These are phyloP conservation scores for Cathartes aura DNA, from an alignment of 2,113 vertebrate genomes.

Conservation along the genomic window DNA sequence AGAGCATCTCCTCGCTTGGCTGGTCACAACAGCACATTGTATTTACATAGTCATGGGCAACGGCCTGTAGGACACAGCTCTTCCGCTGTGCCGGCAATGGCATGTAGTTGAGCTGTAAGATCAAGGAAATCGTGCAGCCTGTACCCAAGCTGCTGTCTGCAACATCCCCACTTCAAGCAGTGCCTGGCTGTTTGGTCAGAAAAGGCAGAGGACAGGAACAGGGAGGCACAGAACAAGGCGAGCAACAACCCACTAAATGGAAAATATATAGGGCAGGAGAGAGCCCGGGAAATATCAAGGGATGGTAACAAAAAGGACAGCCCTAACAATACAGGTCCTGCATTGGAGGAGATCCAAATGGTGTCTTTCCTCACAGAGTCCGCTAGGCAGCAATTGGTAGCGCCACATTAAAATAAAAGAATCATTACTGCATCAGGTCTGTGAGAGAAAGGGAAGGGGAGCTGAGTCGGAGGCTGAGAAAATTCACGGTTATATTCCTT, in stretches of 20 bases:
- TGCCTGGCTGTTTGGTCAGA: background rate
- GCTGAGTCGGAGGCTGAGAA: rapidly evolving
- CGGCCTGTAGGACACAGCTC: background rate
- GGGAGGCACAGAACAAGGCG: background rate
- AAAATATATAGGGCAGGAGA: background rate
- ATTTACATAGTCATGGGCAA: conserved; percentile 45
- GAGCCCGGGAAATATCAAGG: background rate
- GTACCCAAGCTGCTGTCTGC: background rate
- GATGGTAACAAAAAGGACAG: background rate
- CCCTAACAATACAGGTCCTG: background rate
- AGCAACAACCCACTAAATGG: background rate
- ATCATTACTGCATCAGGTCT: background rate
- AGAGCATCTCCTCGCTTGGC: background rate
- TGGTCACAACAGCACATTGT: background rate
- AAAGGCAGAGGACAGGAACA: rapidly evolving
- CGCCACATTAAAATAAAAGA: background rate
- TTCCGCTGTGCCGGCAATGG: background rate
- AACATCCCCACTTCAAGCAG: background rate
- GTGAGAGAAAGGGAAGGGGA: background rate
- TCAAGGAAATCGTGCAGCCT: background rate
- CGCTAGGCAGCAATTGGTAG: background rate
- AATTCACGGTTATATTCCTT: background rate
- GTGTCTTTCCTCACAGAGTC: background rate
- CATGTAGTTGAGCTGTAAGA: background rate
- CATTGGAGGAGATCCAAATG: background rate